Evolutionary conservation across 2,113 vertebrate species (phyloP).

Genomic region (Plectropomus leopardus): DNA sequence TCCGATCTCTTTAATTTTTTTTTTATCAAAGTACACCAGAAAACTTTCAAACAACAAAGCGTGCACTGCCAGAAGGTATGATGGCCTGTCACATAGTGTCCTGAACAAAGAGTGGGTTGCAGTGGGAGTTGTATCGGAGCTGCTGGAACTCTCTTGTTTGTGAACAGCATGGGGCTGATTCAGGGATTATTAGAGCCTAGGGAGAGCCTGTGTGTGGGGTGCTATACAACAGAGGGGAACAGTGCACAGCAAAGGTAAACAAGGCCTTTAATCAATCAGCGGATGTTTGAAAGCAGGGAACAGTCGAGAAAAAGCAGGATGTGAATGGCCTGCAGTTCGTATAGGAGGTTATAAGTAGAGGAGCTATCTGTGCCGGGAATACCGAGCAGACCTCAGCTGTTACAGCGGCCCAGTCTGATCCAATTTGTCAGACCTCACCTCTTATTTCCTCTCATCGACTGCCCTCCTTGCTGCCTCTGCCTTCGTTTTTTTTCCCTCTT

Average conservation of each 20-base stretch:
- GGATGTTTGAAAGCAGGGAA: conserved; percentile 53
- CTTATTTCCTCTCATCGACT: conserved; percentile 17
- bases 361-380: conserved; percentile 38
- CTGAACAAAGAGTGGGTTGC: conserved; percentile 54
- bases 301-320: conserved; percentile 62
- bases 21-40: background rate
- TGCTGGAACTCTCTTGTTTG: conserved; percentile 75
- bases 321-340: conserved; percentile 25
- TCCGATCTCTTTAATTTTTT: background rate
- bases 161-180: conserved; percentile 57
- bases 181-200: conserved; percentile 43
- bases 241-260: conserved; percentile 51
- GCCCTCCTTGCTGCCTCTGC: conserved; percentile 18
- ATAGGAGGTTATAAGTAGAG: conserved; percentile 70
- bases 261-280: conserved; percentile 63
- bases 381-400: conserved; percentile 46
- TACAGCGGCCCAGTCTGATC: conserved; percentile 21
- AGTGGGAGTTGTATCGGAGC: conserved; percentile 7
- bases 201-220: background rate
- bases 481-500: background rate
- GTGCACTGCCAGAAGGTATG: conserved; percentile 42
- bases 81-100: conserved; percentile 20
- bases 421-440: conserved; percentile 40
- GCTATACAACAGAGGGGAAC: conserved; percentile 38
- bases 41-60: conserved; percentile 33